Evolutionary conservation across 2,888 invertebrate species (phyloP).

Genomic region (Drosophila histrio): DNA sequence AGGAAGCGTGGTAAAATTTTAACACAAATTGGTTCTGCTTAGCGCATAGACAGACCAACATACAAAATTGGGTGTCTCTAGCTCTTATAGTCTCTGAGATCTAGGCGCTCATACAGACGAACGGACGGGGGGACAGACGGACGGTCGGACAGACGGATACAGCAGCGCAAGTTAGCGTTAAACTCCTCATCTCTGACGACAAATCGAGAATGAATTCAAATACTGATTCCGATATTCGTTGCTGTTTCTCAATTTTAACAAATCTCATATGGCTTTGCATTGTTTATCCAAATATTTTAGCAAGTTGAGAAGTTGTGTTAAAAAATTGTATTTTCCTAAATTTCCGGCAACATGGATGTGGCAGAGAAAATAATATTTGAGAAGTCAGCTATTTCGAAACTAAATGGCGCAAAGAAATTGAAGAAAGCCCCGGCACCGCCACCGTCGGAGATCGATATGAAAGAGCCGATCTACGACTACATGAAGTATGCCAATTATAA

Average conservation of each 20-base stretch:
- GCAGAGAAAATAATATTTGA: neutral
- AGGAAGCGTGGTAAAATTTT: no score
- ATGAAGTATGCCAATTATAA: slow-evolving; percentile 58
- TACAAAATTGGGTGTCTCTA: no score
- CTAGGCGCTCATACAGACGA: no score
- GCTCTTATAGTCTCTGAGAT: no score
- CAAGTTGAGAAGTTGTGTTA: neutral
- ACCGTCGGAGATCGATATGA: neutral
- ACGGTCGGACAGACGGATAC: no score
- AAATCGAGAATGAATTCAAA: no score
- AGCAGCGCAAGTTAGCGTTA: no score
- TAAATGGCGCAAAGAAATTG: slow-evolving; percentile 5
- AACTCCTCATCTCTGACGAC: no score
- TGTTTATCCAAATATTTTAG: neutral
- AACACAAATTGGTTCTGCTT: no score
- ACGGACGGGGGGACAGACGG: no score
- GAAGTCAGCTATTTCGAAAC: neutral
- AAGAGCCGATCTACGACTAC: slow-evolving; percentile 54
- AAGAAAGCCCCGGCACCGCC: neutral
- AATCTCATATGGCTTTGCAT: neutral
- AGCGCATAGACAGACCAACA: no score
- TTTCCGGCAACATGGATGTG: slow-evolving; percentile 21
- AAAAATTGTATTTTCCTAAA: slow-evolving; percentile 19
- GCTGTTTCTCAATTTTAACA: neutral
- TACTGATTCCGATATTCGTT: neutral